Conservation (phyloP, 2,888 invertebrate genomes). For the Tetragnatha montana region DNA sequence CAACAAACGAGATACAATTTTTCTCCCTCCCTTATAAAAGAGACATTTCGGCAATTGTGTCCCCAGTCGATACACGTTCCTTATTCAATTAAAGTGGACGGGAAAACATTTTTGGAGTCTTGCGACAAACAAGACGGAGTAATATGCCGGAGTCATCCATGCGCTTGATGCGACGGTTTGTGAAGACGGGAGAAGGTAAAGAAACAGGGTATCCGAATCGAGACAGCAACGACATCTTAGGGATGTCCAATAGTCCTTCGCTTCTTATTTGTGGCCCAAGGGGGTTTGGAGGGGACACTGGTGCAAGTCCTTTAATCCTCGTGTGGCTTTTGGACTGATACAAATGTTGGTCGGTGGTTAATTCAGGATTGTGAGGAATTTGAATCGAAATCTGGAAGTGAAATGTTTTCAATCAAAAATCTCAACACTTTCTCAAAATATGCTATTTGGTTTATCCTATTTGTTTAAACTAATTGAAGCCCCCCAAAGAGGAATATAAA, state of each 20-base stretch:
- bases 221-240: constrained; percentile 49
- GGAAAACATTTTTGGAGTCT: not conserved
- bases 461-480: too few species aligned
- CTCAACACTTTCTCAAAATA: too few species aligned
- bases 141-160: constrained; percentile 6
- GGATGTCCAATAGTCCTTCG: constrained; percentile 46
- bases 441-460: too few species aligned
- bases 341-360: not conserved
- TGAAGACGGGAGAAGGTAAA: constrained; percentile 5
- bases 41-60: not conserved
- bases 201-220: constrained; percentile 19
- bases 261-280: constrained; percentile 32
- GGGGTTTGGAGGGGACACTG: constrained; percentile 1
- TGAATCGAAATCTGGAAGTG: too few species aligned
- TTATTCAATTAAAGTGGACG: not conserved
- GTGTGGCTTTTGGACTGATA: not conserved
- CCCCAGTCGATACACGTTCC: not conserved
- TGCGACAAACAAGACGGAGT: constrained; percentile 1
- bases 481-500: too few species aligned
- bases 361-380: too few species aligned
- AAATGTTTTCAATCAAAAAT: too few species aligned
- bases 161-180: constrained; percentile 35
- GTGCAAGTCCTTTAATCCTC: constrained; percentile 25
- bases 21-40: not conserved
- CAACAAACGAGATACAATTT: not conserved